phyloP scores from a whole-genome alignment of 2,888 invertebrate genomes.

The Metalampra italica region DNA sequence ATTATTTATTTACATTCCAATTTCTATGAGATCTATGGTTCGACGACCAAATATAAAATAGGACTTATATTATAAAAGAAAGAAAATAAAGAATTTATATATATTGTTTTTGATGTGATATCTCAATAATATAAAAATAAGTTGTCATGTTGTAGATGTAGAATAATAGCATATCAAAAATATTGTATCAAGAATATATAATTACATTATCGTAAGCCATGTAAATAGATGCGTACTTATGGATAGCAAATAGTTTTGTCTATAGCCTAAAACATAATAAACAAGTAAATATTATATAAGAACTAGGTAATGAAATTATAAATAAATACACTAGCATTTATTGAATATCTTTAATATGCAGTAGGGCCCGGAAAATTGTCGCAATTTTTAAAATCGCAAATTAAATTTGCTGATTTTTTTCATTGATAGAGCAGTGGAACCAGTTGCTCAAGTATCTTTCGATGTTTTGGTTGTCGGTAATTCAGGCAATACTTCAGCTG shows the following conservation, averaged over 20 bases:
- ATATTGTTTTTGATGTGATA: slow-evolving; percentile 37
- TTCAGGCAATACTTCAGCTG: too few species aligned
- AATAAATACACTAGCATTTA: too few species aligned
- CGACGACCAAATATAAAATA: slow-evolving; percentile 48
- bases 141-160: slow-evolving; percentile 28
- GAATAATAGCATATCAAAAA: slow-evolving; percentile 52
- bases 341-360: too few species aligned
- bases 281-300: background rate
- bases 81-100: slow-evolving; percentile 10
- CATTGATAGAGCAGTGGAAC: too few species aligned
- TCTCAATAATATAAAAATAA: slow-evolving; percentile 24
- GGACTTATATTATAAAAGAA: background rate
- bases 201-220: background rate
- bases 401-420: too few species aligned
- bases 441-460: too few species aligned
- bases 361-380: too few species aligned
- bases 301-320: too few species aligned
- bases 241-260: slow-evolving; percentile 20
- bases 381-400: too few species aligned
- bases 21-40: slow-evolving; percentile 33
- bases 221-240: background rate
- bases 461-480: too few species aligned
- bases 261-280: slow-evolving; percentile 5
- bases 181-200: background rate
- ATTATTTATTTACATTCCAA: background rate